phyloP scores from a whole-genome alignment of 2,113 vertebrate species.

The Siphamia tubifer region DNA sequence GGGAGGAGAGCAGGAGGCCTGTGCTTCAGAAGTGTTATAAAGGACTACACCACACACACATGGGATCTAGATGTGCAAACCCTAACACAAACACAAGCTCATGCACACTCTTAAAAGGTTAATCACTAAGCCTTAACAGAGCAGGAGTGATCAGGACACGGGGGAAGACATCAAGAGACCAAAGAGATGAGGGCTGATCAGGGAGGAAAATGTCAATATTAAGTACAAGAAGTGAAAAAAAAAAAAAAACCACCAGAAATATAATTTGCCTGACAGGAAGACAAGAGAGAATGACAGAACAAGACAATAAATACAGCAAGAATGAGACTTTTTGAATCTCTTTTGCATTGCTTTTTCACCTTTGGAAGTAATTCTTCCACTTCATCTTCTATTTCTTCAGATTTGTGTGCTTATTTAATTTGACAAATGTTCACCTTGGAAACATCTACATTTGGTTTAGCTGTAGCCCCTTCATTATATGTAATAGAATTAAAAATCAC shows the following conservation, averaged over 20 bases:
- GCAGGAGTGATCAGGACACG: slow-evolving; percentile 20
- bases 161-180: slow-evolving; percentile 28
- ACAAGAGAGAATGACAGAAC: background rate
- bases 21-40: slow-evolving; percentile 50
- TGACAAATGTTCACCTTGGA: too few relatives aligned
- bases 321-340: background rate
- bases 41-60: slow-evolving; percentile 37
- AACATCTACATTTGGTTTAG: too few relatives aligned
- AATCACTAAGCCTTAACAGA: slow-evolving; percentile 9
- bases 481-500: too few relatives aligned
- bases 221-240: background rate
- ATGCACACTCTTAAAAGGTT: slow-evolving; percentile 31
- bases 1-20: slow-evolving; percentile 50
- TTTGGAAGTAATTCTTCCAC: background rate
- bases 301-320: background rate
- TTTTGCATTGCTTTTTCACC: background rate
- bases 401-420: too few relatives aligned
- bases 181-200: slow-evolving; percentile 1
- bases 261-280: background rate
- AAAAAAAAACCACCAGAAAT: background rate
- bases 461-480: too few relatives aligned
- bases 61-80: slow-evolving; percentile 18
- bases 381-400: too few relatives aligned
- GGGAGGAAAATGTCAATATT: slow-evolving; percentile 2
- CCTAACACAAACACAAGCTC: slow-evolving; percentile 11